A percentile compares a stretch with the other conserved stretches of the same genome.
These are phyloP conservation scores for Pegea sp. DNA, from an alignment of 23 tunicate species.

Conservation along the genomic window DNA sequence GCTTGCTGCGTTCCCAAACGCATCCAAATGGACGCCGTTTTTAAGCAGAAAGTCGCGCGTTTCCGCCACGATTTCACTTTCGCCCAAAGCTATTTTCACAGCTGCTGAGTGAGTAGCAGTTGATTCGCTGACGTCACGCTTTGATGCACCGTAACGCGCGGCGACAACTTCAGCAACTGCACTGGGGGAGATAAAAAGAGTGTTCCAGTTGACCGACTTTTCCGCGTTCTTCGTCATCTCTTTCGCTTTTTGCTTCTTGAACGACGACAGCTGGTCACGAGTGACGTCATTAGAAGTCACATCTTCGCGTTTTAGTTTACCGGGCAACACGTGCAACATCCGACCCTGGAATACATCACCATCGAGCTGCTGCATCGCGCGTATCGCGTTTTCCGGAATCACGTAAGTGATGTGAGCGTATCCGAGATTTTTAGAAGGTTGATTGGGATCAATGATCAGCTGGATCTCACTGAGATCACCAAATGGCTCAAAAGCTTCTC, in stretches of 20 bases:
- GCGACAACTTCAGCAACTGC: conserved; percentile 86
- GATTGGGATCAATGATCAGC: conserved; percentile 25
- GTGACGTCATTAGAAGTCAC: background rate
- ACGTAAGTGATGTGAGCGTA: conserved; percentile 52
- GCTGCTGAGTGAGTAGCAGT: conserved; percentile 50
- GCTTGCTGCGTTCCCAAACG: conserved; percentile 55
- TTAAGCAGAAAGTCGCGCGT: conserved; percentile 45
- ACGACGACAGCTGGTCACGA: conserved; percentile 13
- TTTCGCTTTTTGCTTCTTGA: conserved; percentile 23
- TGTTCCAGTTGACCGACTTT: conserved; percentile 61
- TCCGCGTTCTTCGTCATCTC: conserved; percentile 25
- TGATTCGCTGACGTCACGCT: conserved; percentile 22
- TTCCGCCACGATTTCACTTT: conserved; percentile 77
- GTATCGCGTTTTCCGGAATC: conserved; percentile 60
- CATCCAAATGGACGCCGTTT: conserved; percentile 53
- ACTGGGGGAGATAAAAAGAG: conserved; percentile 75
- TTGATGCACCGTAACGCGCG: conserved; percentile 24
- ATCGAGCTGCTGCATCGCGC: conserved; percentile 41
- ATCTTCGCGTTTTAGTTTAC: conserved; percentile 15
- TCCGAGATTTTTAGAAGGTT: conserved; percentile 41
- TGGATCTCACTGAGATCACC: conserved; percentile 45
- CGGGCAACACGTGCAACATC: conserved; percentile 64
- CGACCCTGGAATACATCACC: conserved; percentile 87
- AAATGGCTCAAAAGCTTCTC: conserved; percentile 16
- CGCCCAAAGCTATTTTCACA: conserved; percentile 82